Conservation (phyloP, 2,888 invertebrate genomes). For the Epinotia bilunana region DNA sequence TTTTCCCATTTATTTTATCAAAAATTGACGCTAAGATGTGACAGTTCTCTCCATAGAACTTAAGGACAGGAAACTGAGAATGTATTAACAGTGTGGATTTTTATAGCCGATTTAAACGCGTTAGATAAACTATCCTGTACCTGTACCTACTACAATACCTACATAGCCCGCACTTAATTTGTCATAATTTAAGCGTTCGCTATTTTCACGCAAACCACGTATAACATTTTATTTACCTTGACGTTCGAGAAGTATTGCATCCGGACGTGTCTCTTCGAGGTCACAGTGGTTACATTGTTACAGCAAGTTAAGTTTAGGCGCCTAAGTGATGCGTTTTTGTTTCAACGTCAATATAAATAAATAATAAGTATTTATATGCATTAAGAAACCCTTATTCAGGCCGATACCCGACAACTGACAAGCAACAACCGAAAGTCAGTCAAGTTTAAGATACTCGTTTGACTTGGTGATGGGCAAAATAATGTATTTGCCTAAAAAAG, state of each 20-base stretch:
- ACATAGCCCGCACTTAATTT: slow-evolving; percentile 1
- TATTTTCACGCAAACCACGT: slow-evolving; percentile 7
- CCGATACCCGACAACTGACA: no score
- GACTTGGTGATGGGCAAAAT: no score
- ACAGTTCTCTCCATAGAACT: slow-evolving; percentile 23
- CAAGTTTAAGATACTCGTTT: no score
- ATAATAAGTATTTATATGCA: no score
- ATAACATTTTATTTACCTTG: slow-evolving; percentile 8
- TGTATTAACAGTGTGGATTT: not conserved
- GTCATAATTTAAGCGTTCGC: not conserved
- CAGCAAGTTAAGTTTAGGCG: no score
- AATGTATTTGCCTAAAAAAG: no score
- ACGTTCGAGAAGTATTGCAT: not conserved
- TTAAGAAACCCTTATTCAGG: no score
- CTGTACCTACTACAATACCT: not conserved
- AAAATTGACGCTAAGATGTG: not conserved
- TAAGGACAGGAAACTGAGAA: not conserved
- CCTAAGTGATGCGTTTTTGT: no score
- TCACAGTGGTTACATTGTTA: not conserved
- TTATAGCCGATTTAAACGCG: not conserved
- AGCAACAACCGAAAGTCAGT: no score
- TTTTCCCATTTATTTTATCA: not conserved
- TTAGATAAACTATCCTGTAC: not conserved
- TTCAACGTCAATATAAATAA: no score
- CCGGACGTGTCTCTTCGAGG: not conserved